Evolutionary conservation across 2,113 vertebrate species (phyloP), one percentile per base, ranked within the genome.

Genomic region (Callocephalon fimbriatum): DNA sequence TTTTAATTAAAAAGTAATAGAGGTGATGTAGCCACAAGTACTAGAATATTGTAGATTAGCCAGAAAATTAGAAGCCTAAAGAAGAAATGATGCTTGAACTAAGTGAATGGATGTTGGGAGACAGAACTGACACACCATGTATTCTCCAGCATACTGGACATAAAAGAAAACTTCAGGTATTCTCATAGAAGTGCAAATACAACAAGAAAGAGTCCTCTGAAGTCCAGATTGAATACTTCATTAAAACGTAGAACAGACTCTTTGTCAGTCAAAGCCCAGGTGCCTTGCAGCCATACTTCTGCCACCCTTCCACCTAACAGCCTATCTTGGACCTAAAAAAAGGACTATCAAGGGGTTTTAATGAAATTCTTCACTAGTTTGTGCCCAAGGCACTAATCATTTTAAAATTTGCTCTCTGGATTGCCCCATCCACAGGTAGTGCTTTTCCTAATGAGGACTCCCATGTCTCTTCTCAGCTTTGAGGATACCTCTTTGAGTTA

Each of bases 151-250:
- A 1, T 50, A 16, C 3, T 59, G 19, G 27, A 11, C 15, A 15
- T 22, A 32, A 20, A 6, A 70, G 29, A 37, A 51, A 72, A 37
- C 4, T 51, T 56, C 25, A 40, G 0, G 0, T 6, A 16, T 8
- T 4, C 20, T 80, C 22, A 86, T 32, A 40, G 35, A 87, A 87
- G 27, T 56, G 31, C 9, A 71, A 65, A 10, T 22, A 44, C 7
- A 58, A 53, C 6, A 40, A 66, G 40, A 22, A 74, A 27, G 12
- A 77, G 29, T 27, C 29, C 19, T 70, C 32, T 89, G 35, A 76
- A 65, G 17, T 38, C 32, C 40, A 80, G 25, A 13, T 3, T 20
- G 13, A 65, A 37, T 38, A 40, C 5, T 66, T 47, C 50, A 35
- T 45, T n/a, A 18, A 61, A 23, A 44, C 9, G 32, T 71, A 31